A percentile compares a stretch with the other conserved stretches of the same genome.
phyloP scores from a whole-genome alignment of 2,113 vertebrate species.

The Stigmatopora argus region DNA sequence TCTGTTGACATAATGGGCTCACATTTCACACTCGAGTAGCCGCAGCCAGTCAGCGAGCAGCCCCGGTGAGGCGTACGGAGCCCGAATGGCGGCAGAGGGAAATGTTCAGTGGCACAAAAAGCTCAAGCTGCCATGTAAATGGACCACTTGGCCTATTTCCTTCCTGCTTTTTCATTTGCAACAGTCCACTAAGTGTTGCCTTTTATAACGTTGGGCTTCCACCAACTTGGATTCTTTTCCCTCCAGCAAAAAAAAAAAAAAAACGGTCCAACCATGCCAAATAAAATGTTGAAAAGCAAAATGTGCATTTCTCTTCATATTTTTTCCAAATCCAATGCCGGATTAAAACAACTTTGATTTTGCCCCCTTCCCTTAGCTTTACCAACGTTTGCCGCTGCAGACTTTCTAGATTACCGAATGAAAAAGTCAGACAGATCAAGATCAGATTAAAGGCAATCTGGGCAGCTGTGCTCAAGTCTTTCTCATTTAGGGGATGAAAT shows the following conservation, averaged over 20 bases:
- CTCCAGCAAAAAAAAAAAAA: conserved; percentile 16
- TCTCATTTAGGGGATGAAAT: conserved; percentile 3
- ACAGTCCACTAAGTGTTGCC: background rate
- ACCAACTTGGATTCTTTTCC: conserved; percentile 12
- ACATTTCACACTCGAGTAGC: conserved; percentile 67
- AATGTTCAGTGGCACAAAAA: conserved; percentile 55
- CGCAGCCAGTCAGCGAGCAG: conserved; percentile 36
- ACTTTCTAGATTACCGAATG: conserved; percentile 46
- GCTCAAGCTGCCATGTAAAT: conserved; percentile 50
- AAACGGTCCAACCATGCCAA: conserved; percentile 6
- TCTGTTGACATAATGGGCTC: conserved; percentile 69
- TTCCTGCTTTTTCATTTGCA: conserved; percentile 11
- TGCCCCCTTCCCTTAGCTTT: no score
- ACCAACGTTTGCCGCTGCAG: background rate
- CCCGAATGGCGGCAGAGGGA: conserved; percentile 31
- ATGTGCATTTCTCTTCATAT: background rate
- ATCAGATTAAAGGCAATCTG: conserved; percentile 62
- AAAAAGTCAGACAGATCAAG: conserved; percentile 50
- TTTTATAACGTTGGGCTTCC: conserved; percentile 24
- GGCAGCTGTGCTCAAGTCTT: conserved; percentile 20
- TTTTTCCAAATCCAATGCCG: no score
- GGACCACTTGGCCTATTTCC: conserved; percentile 44
- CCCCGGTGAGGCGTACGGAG: conserved; percentile 31
- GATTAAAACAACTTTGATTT: no score
- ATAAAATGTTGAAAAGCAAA: conserved; percentile 11